These are phyloP conservation scores for Heterodera filipjevi DNA, from an alignment of 2,888 invertebrate genomes.

Conservation along the genomic window DNA sequence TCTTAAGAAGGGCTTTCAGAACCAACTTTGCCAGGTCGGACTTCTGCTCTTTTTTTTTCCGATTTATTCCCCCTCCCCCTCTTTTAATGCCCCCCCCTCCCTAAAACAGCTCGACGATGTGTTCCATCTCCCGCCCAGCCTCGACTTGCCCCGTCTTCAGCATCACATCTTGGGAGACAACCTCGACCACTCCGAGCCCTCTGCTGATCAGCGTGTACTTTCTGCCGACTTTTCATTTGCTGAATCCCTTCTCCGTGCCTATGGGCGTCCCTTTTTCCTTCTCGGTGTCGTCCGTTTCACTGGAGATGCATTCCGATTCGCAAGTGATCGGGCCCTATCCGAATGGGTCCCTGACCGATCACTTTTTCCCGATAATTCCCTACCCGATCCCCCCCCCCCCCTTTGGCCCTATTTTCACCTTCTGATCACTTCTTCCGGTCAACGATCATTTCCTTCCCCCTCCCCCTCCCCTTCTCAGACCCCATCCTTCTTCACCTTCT, in stretches of 20 bases:
- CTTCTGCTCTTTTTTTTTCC: background rate
- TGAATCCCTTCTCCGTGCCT: slow-evolving; percentile 72
- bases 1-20: slow-evolving; percentile 76
- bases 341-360: background rate
- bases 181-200: too few species aligned
- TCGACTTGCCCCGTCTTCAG: slow-evolving; percentile 73
- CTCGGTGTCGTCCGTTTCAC: slow-evolving; percentile 82
- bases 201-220: background rate
- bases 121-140: slow-evolving; percentile 77
- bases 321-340: slow-evolving; percentile 64
- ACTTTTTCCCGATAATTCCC: background rate
- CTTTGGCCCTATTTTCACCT: slow-evolving; percentile 78
- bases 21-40: slow-evolving; percentile 72
- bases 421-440: too few species aligned
- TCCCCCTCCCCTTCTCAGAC: slow-evolving; percentile 68
- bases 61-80: background rate
- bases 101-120: slow-evolving; percentile 75
- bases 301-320: slow-evolving; percentile 83
- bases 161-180: slow-evolving; percentile 21
- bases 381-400: background rate
- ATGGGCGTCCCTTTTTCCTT: slow-evolving; percentile 81
- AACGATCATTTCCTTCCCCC: too few species aligned
- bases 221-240: slow-evolving; percentile 51
- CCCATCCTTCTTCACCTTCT: slow-evolving; percentile 84
- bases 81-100: background rate